A percentile compares a stretch with the other conserved stretches of the same genome.
These are phyloP conservation scores for Agelas oroides DNA, from an alignment of 37 sponge, comb jelly and placozoan genomes.

Conservation along the genomic window DNA sequence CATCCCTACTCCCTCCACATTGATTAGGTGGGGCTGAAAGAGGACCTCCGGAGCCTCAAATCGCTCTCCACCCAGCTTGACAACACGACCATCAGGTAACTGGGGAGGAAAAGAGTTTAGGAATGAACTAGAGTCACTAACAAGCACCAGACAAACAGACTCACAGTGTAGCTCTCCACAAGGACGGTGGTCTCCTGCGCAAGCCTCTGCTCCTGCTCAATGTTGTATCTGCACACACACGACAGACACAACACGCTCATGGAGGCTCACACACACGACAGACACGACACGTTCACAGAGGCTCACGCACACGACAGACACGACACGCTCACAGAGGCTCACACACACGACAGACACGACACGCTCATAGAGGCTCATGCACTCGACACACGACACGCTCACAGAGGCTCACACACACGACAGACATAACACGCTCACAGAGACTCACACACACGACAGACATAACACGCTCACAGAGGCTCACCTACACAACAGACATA, in stretches of 20 bases:
- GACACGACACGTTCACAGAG: not conserved
- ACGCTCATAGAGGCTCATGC: no score
- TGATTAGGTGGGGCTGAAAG: slow-evolving; percentile 99
- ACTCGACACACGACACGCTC: not conserved
- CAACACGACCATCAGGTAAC: slow-evolving; percentile 97
- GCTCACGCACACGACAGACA: no score
- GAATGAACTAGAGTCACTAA: not conserved
- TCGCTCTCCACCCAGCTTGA: slow-evolving; percentile 98
- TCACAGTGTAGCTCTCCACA: slow-evolving; percentile 92
- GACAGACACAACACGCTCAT: not conserved
- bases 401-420: slow-evolving; percentile 16
- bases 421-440: not conserved
- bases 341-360: no score
- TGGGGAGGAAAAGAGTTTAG: slow-evolving; percentile 17
- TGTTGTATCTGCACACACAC: slow-evolving; percentile 81
- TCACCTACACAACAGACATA: no score
- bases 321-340: no score
- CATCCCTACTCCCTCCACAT: slow-evolving; percentile 94
- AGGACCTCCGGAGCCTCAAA: slow-evolving; percentile 97
- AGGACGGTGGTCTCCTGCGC: slow-evolving; percentile 95
- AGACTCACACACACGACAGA: no score
- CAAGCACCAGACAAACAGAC: no score
- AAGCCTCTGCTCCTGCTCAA: slow-evolving; percentile 96
- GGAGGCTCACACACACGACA: slow-evolving; percentile 10
- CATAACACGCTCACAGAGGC: no score